A percentile compares a stretch with the other conserved stretches of the same genome.
Conservation (phyloP, 2,888 invertebrate genomes). For the Polymixis flavicincta region DNA sequence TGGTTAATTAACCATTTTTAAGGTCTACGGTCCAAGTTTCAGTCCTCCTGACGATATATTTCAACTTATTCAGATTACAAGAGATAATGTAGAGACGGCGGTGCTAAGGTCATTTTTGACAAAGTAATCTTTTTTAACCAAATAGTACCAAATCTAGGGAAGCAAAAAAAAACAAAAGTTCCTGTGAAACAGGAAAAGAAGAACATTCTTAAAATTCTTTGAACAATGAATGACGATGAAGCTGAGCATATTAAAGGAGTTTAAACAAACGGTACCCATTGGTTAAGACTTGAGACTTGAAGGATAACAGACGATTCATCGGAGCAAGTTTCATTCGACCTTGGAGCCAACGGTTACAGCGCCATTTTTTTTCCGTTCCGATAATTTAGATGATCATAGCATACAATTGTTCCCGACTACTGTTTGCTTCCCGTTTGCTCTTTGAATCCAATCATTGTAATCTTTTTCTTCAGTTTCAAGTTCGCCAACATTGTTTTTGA, state of each 20-base stretch:
- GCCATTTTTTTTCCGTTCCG: slow-evolving; percentile 63
- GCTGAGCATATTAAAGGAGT: not conserved
- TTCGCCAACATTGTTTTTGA: slow-evolving; percentile 17
- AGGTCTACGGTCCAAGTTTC: slow-evolving; percentile 9
- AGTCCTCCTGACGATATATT: not conserved
- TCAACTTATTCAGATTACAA: slow-evolving; percentile 20
- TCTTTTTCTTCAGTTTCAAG: not conserved
- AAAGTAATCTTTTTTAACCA: not conserved
- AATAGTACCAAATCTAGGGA: not conserved
- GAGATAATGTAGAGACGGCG: slow-evolving; percentile 4
- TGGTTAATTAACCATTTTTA: slow-evolving; percentile 28
- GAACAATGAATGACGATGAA: slow-evolving; percentile 15
- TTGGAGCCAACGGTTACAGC: slow-evolving; percentile 52
- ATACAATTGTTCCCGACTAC: slow-evolving; percentile 48
- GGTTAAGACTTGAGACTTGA: not conserved
- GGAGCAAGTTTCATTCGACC: slow-evolving; percentile 51
- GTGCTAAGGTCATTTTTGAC: slow-evolving; percentile 11
- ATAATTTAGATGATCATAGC: slow-evolving; percentile 60
- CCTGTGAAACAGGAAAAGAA: slow-evolving; percentile 23
- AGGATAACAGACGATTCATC: slow-evolving; percentile 46
- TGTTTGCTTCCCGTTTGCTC: slow-evolving; percentile 39
- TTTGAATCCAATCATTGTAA: slow-evolving; percentile 15
- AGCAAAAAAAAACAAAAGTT: not conserved
- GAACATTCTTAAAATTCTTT: slow-evolving; percentile 30
- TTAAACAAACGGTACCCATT: slow-evolving; percentile 4